Conservation (phyloP, 2,797 vertebrate species). For the Acomys russatus region DNA sequence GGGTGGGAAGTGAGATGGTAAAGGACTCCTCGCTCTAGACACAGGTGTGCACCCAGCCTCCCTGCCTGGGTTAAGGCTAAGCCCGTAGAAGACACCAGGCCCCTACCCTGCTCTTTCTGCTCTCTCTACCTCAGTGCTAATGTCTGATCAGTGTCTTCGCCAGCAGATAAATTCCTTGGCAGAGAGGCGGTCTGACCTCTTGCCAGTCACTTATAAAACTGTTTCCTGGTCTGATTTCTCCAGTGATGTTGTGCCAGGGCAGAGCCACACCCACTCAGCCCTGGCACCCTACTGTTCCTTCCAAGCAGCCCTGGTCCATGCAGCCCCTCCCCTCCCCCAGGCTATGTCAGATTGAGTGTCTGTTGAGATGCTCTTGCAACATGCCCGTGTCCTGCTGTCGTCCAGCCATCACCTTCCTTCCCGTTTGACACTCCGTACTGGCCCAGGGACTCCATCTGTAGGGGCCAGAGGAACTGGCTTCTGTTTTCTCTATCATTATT, state of each 20-base stretch:
- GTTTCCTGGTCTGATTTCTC: background rate
- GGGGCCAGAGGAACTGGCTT: background rate
- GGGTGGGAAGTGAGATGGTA: fast-evolving
- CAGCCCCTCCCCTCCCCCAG: background rate
- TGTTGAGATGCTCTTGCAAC: background rate
- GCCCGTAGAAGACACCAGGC: fast-evolving
- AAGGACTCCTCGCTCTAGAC: background rate
- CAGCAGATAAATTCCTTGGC: background rate
- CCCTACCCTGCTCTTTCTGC: background rate
- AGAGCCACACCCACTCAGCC: background rate
- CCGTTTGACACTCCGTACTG: background rate
- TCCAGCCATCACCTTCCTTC: fast-evolving
- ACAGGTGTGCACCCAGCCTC: background rate
- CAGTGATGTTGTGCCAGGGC: fast-evolving
- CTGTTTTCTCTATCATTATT: fast-evolving
- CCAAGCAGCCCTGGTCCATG: background rate
- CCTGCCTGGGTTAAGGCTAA: background rate
- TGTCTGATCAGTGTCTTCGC: background rate
- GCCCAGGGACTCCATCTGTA: background rate
- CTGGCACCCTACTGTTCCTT: background rate
- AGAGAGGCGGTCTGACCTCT: background rate
- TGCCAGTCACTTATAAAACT: background rate
- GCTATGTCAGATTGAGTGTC: background rate
- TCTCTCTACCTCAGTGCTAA: background rate
- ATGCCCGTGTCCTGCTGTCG: background rate